Conservation (phyloP, 37 sponge, comb jelly and placozoan species). For the Chondrosia reniformis region DNA sequence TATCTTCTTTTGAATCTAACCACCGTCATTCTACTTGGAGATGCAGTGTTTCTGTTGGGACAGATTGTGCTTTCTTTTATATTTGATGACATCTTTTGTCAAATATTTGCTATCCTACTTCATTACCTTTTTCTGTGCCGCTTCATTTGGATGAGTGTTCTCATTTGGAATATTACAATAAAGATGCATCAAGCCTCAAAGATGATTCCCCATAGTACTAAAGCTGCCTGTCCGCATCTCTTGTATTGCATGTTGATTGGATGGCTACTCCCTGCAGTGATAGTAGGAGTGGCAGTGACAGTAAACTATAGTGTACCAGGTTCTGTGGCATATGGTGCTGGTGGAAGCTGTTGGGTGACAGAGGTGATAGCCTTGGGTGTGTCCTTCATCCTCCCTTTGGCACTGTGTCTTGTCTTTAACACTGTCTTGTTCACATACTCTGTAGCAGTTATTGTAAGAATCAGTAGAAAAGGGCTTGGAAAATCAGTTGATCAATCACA, state of each 20-base stretch:
- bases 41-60: constrained; percentile 28
- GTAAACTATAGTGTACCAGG: constrained; percentile 32
- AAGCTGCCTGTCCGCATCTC: neutral
- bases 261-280: constrained; percentile 39
- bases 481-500: neutral
- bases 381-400: constrained; percentile 30
- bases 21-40: constrained; percentile 10
- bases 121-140: constrained; percentile 45
- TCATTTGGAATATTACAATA: constrained; percentile 24
- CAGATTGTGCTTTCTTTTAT: no score
- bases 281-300: constrained; percentile 10
- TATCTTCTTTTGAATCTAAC: constrained; percentile 40
- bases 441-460: neutral
- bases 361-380: constrained; percentile 24
- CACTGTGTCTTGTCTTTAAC: constrained; percentile 33
- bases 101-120: constrained; percentile 17
- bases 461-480: neutral
- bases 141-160: constrained; percentile 49
- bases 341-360: constrained; percentile 46
- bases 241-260: constrained; percentile 27
- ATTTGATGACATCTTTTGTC: neutral
- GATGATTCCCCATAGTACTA: neutral
- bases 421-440: neutral
- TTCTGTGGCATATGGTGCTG: constrained; percentile 34
- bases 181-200: no score